phyloP scores from a whole-genome alignment of 2,888 invertebrate species.

The Drosophila mulleri region DNA sequence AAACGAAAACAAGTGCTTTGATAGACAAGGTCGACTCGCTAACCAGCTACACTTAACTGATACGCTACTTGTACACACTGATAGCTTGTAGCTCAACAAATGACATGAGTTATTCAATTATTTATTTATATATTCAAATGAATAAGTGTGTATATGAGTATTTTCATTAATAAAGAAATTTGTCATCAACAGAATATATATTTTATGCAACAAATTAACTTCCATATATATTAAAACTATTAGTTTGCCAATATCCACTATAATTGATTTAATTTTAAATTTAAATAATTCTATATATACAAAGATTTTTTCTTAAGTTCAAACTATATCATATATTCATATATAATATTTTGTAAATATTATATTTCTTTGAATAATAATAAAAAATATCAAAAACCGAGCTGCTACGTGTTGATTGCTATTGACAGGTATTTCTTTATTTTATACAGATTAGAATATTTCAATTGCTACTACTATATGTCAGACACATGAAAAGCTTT shows the following conservation, averaged over 20 bases:
- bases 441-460: background rate
- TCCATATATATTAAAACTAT: background rate
- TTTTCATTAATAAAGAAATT: background rate
- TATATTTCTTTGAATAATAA: no score
- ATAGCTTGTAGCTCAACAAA: background rate
- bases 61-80: background rate
- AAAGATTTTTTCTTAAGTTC: background rate
- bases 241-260: no score
- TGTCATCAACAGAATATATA: background rate
- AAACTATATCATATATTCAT: background rate
- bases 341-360: background rate
- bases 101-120: background rate
- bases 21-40: slow-evolving; percentile 25
- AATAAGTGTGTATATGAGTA: background rate
- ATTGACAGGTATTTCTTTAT: background rate
- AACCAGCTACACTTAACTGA: slow-evolving; percentile 21
- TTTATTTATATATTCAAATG: slow-evolving; percentile 1
- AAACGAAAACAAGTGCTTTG: slow-evolving; percentile 63
- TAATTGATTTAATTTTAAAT: background rate
- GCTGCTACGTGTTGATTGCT: background rate
- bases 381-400: no score
- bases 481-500: slow-evolving; percentile 22
- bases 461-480: slow-evolving; percentile 29
- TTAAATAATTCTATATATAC: background rate
- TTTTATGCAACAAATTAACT: background rate